Evolutionary conservation across 1,140 invertebrate species (phyloP).

Genomic region (Trinorchestia longiramus): DNA sequence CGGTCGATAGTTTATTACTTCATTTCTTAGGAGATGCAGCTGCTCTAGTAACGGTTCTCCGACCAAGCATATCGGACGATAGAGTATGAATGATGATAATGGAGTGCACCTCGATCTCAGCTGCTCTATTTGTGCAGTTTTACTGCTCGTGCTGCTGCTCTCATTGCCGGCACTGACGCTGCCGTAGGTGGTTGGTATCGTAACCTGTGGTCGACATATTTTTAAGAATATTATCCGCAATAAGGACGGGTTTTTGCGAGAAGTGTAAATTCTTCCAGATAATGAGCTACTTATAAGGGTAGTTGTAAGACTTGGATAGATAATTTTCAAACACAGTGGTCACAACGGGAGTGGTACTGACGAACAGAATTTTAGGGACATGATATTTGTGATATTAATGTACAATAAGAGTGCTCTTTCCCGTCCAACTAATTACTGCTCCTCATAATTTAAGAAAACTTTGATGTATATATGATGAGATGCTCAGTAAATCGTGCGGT

Average conservation of each 20-base stretch:
- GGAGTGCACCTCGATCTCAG: not conserved
- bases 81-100: not conserved
- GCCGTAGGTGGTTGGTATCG: not conserved
- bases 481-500: too few species aligned
- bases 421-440: too few species aligned
- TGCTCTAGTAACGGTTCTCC: constrained; percentile 28
- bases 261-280: not conserved
- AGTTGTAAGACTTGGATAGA: not conserved
- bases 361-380: too few species aligned
- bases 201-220: not conserved
- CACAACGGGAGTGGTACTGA: not conserved
- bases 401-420: too few species aligned
- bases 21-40: not conserved
- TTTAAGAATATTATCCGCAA: not conserved
- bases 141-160: not conserved
- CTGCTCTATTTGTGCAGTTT: not conserved
- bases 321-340: not conserved
- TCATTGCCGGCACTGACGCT: not conserved
- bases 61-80: constrained; percentile 18
- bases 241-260: not conserved
- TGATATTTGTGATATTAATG: too few species aligned
- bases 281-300: not conserved
- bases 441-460: too few species aligned
- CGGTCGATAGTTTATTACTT: not conserved
- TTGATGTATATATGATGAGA: too few species aligned